A percentile compares a stretch with the other conserved stretches of the same genome.
Conservation (phyloP, 1,140 invertebrate genomes). For the Drosophila punjabiensis region DNA sequence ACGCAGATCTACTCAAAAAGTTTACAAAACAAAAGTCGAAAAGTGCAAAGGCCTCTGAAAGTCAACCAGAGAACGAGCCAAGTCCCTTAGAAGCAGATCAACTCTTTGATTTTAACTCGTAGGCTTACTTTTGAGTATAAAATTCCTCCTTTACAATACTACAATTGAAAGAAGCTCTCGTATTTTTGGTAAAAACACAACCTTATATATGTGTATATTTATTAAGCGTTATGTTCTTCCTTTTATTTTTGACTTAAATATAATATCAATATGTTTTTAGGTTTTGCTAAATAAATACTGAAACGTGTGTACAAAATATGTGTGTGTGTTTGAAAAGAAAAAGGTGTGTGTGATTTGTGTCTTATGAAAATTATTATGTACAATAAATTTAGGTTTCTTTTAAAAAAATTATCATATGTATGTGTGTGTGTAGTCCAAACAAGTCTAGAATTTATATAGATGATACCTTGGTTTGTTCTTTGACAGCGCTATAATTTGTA, state of each 20-base stretch:
- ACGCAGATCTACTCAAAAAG: conserved; percentile 10
- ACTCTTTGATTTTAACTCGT: background rate
- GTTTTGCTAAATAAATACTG: conserved; percentile 79
- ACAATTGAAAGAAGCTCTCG: conserved; percentile 10
- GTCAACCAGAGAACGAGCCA: too few species aligned
- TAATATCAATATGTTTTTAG: conserved; percentile 74
- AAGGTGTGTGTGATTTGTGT: conserved; percentile 51
- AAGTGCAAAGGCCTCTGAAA: background rate
- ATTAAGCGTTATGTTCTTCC: conserved; percentile 79
- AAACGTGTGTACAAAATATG: conserved; percentile 78
- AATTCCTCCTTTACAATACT: background rate
- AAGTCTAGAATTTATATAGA: conserved; percentile 36
- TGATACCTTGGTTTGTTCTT: conserved; percentile 42
- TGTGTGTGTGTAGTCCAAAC: conserved; percentile 43
- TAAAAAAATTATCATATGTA: conserved; percentile 55
- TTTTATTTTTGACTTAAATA: conserved; percentile 77
- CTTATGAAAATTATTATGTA: conserved; percentile 63
- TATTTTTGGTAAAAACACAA: conserved; percentile 74
- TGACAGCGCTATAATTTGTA: conserved; percentile 44
- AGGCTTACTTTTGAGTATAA: background rate
- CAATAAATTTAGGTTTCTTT: conserved; percentile 52
- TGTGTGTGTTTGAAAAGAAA: conserved; percentile 48
- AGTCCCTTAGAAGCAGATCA: background rate
- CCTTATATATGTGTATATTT: conserved; percentile 67
- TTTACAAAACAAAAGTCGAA: background rate